These are phyloP conservation scores for Exephanes ischioxanthus DNA, from an alignment of 2,888 invertebrate genomes.

Conservation along the genomic window DNA sequence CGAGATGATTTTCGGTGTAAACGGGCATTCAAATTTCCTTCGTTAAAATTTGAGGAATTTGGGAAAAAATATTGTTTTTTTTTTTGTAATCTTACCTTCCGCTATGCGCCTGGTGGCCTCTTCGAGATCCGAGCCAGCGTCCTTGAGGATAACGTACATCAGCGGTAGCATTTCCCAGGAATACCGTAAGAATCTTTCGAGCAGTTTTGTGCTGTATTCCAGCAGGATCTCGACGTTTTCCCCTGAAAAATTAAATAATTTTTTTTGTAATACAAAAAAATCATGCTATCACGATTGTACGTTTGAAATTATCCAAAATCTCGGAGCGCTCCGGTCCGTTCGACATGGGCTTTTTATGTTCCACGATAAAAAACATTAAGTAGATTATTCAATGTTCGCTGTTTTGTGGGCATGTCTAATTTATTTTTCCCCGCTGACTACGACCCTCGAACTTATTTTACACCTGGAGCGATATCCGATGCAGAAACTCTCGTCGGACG, in stretches of 20 bases:
- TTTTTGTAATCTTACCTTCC: constrained; percentile 87
- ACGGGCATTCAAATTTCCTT: neutral
- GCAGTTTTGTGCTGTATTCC: constrained; percentile 89
- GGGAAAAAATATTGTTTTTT: neutral
- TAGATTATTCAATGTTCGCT: too few relatives aligned
- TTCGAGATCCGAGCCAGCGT: constrained; percentile 90
- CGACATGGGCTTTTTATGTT: too few relatives aligned
- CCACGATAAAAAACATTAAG: too few relatives aligned
- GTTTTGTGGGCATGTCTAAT: too few relatives aligned
- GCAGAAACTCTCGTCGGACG: too few relatives aligned
- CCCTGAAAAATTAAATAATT: constrained; percentile 80
- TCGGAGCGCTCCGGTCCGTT: too few relatives aligned
- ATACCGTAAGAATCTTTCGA: constrained; percentile 88
- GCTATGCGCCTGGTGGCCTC: constrained; percentile 91
- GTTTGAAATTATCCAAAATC: neutral
- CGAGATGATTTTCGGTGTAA: neutral
- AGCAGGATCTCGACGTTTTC: constrained; percentile 87
- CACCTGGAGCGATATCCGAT: too few relatives aligned
- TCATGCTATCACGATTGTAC: neutral
- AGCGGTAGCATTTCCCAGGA: constrained; percentile 93
- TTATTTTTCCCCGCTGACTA: too few relatives aligned
- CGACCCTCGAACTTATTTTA: too few relatives aligned
- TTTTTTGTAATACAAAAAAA: too few relatives aligned
- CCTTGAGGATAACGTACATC: constrained; percentile 92
- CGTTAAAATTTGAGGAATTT: neutral